phyloP scores from a whole-genome alignment of 2,797 vertebrate species.

The Tokudaia muenninki region DNA sequence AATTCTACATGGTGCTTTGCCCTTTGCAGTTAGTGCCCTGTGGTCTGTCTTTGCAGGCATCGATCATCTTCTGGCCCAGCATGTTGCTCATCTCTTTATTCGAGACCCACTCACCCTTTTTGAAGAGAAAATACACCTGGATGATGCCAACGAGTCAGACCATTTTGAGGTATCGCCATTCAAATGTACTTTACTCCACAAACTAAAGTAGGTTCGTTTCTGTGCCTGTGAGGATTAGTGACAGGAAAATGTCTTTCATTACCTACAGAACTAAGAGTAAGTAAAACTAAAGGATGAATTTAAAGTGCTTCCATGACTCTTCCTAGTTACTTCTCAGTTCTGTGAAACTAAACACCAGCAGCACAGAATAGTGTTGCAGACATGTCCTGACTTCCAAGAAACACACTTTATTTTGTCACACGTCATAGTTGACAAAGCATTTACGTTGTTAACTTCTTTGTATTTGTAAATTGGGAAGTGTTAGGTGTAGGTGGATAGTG shows the following conservation, averaged over 20 bases:
- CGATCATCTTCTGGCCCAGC: conserved; percentile 97
- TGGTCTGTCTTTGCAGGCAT: conserved; percentile 91
- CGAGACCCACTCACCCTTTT: conserved; percentile 97
- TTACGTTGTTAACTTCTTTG: neutral
- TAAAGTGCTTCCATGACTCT: neutral
- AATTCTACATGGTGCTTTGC: too few species aligned
- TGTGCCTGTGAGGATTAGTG: neutral
- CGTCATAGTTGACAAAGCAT: neutral
- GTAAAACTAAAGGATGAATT: neutral
- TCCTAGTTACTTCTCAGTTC: neutral
- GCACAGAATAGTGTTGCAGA: neutral
- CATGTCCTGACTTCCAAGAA: neutral
- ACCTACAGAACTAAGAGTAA: neutral
- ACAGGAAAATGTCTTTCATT: neutral
- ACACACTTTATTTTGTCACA: neutral
- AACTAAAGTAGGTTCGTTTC: neutral
- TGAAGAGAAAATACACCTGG: conserved; percentile 96
- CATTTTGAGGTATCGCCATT: conserved; percentile 95
- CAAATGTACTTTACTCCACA: neutral
- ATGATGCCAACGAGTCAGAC: conserved; percentile 98
- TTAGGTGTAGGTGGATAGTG: neutral
- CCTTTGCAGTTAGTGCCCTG: neutral
- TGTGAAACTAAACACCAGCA: neutral
- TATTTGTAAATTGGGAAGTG: conserved; percentile 39
- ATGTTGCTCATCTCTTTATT: conserved; percentile 99